Conservation (phyloP, 2,888 invertebrate genomes). For the Hirtodrosophila trivittata region DNA sequence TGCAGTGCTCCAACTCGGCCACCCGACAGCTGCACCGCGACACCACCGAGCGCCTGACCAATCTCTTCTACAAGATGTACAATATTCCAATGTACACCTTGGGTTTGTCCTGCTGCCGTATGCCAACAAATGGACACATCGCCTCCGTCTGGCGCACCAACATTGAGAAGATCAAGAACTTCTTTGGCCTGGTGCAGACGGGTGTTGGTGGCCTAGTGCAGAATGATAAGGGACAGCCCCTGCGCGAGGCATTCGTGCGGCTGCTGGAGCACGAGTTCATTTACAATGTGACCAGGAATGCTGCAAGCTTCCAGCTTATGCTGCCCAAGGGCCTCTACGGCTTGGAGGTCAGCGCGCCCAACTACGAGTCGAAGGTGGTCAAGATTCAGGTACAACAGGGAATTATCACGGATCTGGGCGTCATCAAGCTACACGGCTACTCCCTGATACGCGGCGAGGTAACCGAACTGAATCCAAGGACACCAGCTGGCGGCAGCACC, state of each 20-base stretch:
- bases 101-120: constrained; percentile 92
- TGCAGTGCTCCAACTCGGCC: constrained; percentile 73
- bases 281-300: constrained; percentile 87
- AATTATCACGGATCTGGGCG: constrained; percentile 68
- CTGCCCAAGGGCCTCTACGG: constrained; percentile 88
- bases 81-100: constrained; percentile 88
- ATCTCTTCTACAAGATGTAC: constrained; percentile 87
- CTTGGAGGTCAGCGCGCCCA: constrained; percentile 86
- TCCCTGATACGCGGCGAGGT: constrained; percentile 64
- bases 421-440: constrained; percentile 59
- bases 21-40: constrained; percentile 72
- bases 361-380: constrained; percentile 85
- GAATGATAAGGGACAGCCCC: constrained; percentile 87
- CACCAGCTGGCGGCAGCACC: constrained; percentile 6
- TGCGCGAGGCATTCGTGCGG: constrained; percentile 89
- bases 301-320: constrained; percentile 89
- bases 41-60: constrained; percentile 85
- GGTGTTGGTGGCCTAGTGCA: constrained; percentile 90
- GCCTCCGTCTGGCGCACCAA: constrained; percentile 90
- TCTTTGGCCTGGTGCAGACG: constrained; percentile 87
- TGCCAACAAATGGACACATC: constrained; percentile 88
- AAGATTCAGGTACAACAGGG: constrained; percentile 78
- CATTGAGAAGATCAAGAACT: constrained; percentile 87
- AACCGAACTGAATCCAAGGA: constrained; percentile 61
- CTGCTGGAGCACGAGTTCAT: constrained; percentile 85